phyloP scores from a whole-genome alignment of 23 tunicate genomes.

The Botrylloides violaceus region DNA sequence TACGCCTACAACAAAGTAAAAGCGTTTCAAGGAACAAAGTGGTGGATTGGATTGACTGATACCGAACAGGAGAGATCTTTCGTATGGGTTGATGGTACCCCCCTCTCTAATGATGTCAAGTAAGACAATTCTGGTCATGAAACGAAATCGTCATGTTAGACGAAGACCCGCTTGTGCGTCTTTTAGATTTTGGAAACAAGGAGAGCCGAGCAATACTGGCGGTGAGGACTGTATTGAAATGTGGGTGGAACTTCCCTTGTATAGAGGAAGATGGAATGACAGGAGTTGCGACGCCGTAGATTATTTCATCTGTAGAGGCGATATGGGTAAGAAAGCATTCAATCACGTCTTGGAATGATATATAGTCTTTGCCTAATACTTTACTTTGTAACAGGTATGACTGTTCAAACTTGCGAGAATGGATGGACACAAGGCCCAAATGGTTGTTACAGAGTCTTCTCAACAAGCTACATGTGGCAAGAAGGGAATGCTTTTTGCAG shows the following conservation, averaged over 20 bases:
- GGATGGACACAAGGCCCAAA: constrained; percentile 52
- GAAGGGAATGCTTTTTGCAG: constrained; percentile 49
- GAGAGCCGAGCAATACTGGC: constrained; percentile 80
- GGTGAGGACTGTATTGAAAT: constrained; percentile 85
- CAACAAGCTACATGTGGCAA: constrained; percentile 39
- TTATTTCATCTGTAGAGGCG: constrained; percentile 56
- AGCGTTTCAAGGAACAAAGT: constrained; percentile 37
- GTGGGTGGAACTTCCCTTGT: constrained; percentile 58
- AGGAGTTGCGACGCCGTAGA: constrained; percentile 56
- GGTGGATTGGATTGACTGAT: constrained; percentile 96
- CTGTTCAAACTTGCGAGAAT: constrained; percentile 30
- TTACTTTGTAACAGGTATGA: not conserved
- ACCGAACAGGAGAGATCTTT: constrained; percentile 22
- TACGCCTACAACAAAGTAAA: constrained; percentile 58
- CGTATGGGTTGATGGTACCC: constrained; percentile 53
- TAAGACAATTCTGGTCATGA: constrained; percentile 22
- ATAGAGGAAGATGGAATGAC: constrained; percentile 89
- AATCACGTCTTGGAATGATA: not conserved
- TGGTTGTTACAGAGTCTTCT: constrained; percentile 48
- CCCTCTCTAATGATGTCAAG: constrained; percentile 37
- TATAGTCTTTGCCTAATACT: no score
- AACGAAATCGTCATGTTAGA: no score
- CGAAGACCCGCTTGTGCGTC: no score
- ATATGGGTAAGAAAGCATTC: not conserved
- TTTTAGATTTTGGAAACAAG: constrained; percentile 62